These are phyloP conservation scores for Falco concolor DNA, from an alignment of 2,797 vertebrate genomes.

Conservation along the genomic window DNA sequence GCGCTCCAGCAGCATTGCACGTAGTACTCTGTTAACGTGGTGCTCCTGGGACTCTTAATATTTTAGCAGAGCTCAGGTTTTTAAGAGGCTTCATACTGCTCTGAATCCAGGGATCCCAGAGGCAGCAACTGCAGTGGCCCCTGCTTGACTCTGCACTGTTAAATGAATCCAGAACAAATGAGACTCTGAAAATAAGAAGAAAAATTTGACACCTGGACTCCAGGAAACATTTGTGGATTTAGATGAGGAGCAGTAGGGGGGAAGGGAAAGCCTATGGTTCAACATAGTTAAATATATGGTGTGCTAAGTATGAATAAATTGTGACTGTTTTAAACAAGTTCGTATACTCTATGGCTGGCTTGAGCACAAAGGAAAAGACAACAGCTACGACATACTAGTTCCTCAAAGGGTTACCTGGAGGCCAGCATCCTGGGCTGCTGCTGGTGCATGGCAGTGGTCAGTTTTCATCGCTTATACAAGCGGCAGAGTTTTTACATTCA, in stretches of 20 bases:
- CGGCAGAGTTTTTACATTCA: neutral
- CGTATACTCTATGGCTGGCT: neutral
- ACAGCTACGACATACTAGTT: neutral
- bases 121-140: conserved; percentile 25
- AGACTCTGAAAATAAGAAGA: conserved; percentile 31
- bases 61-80: conserved; percentile 24
- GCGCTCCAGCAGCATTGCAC: neutral
- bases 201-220: conserved; percentile 50
- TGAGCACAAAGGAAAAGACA: neutral
- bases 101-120: neutral
- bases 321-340: conserved; percentile 38
- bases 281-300: conserved; percentile 19
- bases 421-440: neutral
- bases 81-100: neutral
- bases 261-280: neutral
- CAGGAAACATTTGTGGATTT: conserved; percentile 43
- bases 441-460: neutral
- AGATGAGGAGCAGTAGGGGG: neutral
- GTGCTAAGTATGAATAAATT: conserved; percentile 51
- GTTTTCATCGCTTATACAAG: neutral
- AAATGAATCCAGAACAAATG: conserved; percentile 51
- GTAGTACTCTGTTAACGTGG: neutral
- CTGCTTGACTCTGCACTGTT: conserved; percentile 22
- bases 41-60: conserved; percentile 9
- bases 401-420: neutral